phyloP scores from a whole-genome alignment of 2,797 vertebrate species.

The Otolemur crassicaudatus region DNA sequence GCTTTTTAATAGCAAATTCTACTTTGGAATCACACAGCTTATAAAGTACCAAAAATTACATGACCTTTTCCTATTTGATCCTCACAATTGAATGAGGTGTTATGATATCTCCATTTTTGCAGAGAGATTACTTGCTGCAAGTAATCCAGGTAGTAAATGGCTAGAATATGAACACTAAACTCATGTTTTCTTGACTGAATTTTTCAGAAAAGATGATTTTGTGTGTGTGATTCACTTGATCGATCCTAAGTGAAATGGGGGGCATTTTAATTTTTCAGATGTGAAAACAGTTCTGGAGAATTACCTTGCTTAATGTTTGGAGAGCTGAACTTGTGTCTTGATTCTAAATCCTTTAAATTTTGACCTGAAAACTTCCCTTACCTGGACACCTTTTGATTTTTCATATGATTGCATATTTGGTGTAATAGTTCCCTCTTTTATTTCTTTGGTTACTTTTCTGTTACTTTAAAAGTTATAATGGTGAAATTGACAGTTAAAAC shows the following conservation, averaged over 20 bases:
- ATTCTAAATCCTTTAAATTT: slow-evolving; percentile 20
- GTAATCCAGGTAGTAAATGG: neutral
- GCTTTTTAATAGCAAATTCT: slow-evolving; percentile 34
- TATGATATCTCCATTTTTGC: neutral
- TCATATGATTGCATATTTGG: neutral
- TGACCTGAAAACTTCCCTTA: slow-evolving; percentile 39
- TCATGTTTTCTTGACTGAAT: neutral
- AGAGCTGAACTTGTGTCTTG: neutral
- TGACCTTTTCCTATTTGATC: neutral
- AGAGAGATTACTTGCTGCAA: neutral
- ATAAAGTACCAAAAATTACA: neutral
- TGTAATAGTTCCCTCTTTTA: neutral
- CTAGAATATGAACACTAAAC: slow-evolving; percentile 1
- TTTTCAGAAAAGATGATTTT: slow-evolving; percentile 13
- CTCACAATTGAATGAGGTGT: neutral
- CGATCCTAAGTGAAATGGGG: neutral
- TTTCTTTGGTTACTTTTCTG: slow-evolving; percentile 10
- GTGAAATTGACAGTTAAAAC: slow-evolving; percentile 34
- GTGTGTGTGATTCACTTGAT: neutral
- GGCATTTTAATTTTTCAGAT: neutral
- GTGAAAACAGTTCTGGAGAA: slow-evolving; percentile 18
- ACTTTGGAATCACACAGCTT: neutral
- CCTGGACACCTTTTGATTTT: neutral
- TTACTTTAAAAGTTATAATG: neutral
- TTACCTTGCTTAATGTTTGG: neutral